Evolutionary conservation across 2,888 invertebrate genomes (phyloP), one percentile per base, ranked within the genome.

Genomic region (Priocnemis perturbator): DNA sequence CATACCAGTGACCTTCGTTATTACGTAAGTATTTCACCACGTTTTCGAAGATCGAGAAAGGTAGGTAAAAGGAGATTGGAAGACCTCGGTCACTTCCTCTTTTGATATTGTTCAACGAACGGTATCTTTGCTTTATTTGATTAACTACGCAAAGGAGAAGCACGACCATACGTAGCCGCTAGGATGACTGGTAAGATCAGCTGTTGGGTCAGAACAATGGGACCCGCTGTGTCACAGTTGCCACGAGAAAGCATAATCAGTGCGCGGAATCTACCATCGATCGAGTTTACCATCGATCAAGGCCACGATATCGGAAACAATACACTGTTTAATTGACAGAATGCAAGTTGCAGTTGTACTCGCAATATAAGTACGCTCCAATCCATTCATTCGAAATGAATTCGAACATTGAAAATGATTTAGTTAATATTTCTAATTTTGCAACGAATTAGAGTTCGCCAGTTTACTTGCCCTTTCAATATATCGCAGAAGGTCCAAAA

Each of bases 1-100:
- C n/a, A 88, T 89, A 64, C 89, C 89, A 20, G 85, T 83, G 47
- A 89, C 89, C 15, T 89, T 89, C 68, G 76, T 89, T 60, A 85
- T 87, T 77, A 89, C 89, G 89, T 89, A 82, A 89, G 89, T 89
- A 37, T 11, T 71, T 50, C 50, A 5, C n/a, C 11, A 50, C 9
- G n/a, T 19, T 50, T 21, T 47, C 30, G 37, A 48, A 23, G 50
- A 52, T 45, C 19, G 21, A 57, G 21, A 14, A 2, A 26, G 7
- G 37, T 9, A 11, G 15, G 7, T 19, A 14, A n/a, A 15, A n/a
- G 37, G 7, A 57, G 17, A 9, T 5, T 19, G 15, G 21, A 37
- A 11, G 7, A 11, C 11, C 2, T 17, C 50, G 17, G 4, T 17
- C 50, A 19, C 50, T 50, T 17, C 4, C 5, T 19, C 20, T 5